A percentile compares a stretch with the other conserved stretches of the same genome.
Conservation (phyloP, 2,797 vertebrate genomes). For the Macroramphosus scolopax region DNA sequence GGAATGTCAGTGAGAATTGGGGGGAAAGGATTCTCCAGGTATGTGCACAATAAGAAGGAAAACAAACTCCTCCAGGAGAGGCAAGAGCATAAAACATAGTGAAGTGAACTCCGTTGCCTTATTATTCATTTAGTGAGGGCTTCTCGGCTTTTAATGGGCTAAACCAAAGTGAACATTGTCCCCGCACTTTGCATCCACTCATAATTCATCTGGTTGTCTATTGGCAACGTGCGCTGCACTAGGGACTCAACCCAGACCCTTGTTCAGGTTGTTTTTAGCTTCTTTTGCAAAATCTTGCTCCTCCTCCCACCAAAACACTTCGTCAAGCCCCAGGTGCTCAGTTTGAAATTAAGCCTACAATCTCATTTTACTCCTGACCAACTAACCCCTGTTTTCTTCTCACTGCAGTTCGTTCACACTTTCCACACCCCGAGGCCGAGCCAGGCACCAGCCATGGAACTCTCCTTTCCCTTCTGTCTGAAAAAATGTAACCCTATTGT, state of each 20-base stretch:
- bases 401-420: too few relatives aligned
- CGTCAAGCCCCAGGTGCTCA: conserved; percentile 6
- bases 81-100: too few relatives aligned
- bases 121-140: conserved; percentile 15
- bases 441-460: too few relatives aligned
- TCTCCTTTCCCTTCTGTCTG: too few relatives aligned
- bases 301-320: conserved; percentile 20
- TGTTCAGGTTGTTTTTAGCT: conserved; percentile 27
- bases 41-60: conserved; percentile 39
- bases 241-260: conserved; percentile 2
- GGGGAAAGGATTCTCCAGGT: conserved; percentile 56
- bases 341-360: too few relatives aligned
- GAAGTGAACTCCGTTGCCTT: conserved; percentile 22
- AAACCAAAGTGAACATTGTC: conserved; percentile 27
- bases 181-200: conserved; percentile 11
- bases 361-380: neutral
- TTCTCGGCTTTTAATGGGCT: conserved; percentile 29
- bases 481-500: too few relatives aligned
- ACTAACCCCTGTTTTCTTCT: too few relatives aligned
- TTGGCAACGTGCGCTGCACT: neutral
- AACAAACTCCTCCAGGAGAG: conserved; percentile 42
- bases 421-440: too few relatives aligned
- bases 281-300: conserved; percentile 18
- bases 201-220: conserved; percentile 34
- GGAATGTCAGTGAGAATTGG: conserved; percentile 76